These are phyloP conservation scores for Hemiscyllium ocellatum DNA, from an alignment of 2,113 vertebrate genomes.

Conservation along the genomic window DNA sequence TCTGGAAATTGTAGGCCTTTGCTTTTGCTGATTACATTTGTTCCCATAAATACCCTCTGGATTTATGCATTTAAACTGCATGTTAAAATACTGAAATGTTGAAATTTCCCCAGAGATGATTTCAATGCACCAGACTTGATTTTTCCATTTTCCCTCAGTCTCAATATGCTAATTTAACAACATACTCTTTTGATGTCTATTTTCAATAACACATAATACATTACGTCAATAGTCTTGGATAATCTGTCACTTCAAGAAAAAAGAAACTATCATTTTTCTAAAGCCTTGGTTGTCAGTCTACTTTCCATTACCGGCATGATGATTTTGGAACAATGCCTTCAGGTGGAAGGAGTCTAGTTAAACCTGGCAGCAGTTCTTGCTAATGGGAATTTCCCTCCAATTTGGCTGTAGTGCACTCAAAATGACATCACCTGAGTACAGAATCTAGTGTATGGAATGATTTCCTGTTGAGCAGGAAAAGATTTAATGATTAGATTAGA, in stretches of 20 bases:
- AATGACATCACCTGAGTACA: neutral
- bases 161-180: neutral
- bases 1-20: slow-evolving; percentile 59
- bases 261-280: neutral
- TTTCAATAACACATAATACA: neutral
- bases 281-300: neutral
- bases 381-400: neutral
- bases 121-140: neutral
- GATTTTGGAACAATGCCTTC: neutral
- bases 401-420: neutral
- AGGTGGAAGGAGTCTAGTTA: neutral
- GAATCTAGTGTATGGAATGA: neutral
- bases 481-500: neutral
- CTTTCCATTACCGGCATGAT: neutral
- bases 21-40: slow-evolving; percentile 55
- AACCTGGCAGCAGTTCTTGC: neutral
- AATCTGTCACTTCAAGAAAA: neutral
- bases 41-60: slow-evolving; percentile 51
- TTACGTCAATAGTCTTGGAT: neutral
- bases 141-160: neutral
- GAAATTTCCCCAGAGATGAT: neutral
- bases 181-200: neutral
- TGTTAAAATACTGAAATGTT: slow-evolving; percentile 40
- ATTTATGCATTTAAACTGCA: slow-evolving; percentile 42
- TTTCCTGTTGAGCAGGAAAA: neutral